A percentile compares a stretch with the other conserved stretches of the same genome.
These are phyloP conservation scores for Pseudococcus viburni DNA, from an alignment of 2,888 invertebrate genomes.

Conservation along the genomic window DNA sequence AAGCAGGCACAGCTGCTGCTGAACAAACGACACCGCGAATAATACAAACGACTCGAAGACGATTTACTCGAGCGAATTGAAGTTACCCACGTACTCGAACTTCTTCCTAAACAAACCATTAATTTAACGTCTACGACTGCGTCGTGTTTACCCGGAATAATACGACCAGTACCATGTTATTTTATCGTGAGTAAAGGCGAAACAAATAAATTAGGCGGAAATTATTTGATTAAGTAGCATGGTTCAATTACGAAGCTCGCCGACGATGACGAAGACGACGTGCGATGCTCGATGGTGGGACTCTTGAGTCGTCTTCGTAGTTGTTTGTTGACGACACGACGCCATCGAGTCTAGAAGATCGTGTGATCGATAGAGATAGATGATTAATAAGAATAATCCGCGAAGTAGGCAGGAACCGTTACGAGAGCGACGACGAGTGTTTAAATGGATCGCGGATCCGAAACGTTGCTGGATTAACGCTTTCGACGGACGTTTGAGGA, in stretches of 20 bases:
- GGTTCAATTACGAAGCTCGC: background rate
- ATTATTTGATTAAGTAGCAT: conserved; percentile 36
- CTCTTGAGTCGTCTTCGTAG: background rate
- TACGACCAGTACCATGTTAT: background rate
- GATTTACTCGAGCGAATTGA: background rate
- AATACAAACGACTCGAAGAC: background rate
- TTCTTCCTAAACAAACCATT: conserved; percentile 16
- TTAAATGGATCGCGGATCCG: conserved; percentile 28
- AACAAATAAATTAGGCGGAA: conserved; percentile 46
- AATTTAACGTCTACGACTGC: background rate
- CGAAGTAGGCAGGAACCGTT: too few species aligned
- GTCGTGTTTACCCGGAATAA: background rate
- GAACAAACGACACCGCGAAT: too few species aligned
- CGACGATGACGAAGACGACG: conserved; percentile 16
- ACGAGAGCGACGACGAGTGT: background rate
- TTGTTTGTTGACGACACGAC: background rate
- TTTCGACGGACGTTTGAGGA: background rate
- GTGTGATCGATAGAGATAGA: conserved; percentile 6
- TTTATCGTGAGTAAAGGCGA: conserved; percentile 26
- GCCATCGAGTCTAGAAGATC: background rate
- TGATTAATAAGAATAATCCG: too few species aligned
- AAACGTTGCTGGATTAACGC: conserved; percentile 4
- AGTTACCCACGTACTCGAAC: background rate
- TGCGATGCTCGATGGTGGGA: background rate
- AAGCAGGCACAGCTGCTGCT: background rate